Conservation (phyloP, 2,113 vertebrate species). For the Zosterops pallidus region DNA sequence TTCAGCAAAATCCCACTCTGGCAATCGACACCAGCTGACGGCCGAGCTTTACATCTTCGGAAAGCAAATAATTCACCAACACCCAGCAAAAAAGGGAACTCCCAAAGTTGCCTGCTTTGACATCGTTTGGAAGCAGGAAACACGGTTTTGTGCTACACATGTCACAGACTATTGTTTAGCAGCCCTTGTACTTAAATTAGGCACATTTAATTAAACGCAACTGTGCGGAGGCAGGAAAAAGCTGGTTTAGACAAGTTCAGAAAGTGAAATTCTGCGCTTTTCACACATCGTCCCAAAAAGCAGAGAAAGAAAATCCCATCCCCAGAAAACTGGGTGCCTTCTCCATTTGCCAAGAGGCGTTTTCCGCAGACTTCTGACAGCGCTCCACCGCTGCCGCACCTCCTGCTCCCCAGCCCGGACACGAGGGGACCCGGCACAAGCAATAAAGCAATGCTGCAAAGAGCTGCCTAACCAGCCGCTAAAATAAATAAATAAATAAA, state of each 20-base stretch:
- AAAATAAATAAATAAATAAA: no score
- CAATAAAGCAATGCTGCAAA: neutral
- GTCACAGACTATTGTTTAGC: constrained; percentile 64
- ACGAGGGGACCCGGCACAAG: neutral
- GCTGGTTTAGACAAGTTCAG: constrained; percentile 73
- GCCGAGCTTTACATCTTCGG: neutral
- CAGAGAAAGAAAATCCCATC: neutral
- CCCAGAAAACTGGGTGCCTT: neutral
- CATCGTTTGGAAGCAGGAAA: constrained; percentile 12
- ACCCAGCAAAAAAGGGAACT: constrained; percentile 7
- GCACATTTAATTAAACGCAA: constrained; percentile 70
- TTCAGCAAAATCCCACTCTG: neutral
- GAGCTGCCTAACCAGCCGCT: accelerated
- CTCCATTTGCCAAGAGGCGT: neutral
- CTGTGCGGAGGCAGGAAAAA: constrained; percentile 68
- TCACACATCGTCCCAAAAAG: neutral
- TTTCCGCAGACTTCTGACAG: neutral
- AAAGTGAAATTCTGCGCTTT: constrained; percentile 63
- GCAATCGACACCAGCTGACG: neutral
- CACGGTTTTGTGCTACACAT: constrained; percentile 31
- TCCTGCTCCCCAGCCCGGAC: neutral
- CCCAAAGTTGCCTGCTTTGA: constrained; percentile 18
- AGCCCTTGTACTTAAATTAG: constrained; percentile 69
- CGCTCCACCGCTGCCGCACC: neutral
- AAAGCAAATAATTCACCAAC: neutral